Evolutionary conservation across 23 tunicate species (phyloP).

Genomic region (Ciona savignyi): DNA sequence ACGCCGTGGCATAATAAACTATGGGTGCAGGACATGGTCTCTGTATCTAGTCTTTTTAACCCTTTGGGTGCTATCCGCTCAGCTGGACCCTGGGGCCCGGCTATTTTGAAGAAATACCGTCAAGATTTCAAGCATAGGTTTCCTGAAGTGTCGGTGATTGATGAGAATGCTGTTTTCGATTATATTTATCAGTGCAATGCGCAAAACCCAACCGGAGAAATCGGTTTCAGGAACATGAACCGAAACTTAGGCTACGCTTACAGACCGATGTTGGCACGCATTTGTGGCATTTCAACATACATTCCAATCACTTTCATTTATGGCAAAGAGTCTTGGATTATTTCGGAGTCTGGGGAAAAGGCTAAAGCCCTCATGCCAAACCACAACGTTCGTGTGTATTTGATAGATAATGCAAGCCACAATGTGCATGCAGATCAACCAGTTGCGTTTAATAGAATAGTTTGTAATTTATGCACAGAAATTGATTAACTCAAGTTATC

Average conservation of each 20-base stretch:
- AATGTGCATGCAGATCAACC: too few relatives aligned
- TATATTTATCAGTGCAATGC: conserved; percentile 34
- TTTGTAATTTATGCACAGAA: too few relatives aligned
- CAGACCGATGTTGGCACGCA: conserved; percentile 13
- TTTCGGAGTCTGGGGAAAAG: too few relatives aligned
- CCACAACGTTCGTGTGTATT: too few relatives aligned
- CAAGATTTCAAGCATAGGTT: conserved; percentile 8
- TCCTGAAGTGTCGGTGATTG: background rate
- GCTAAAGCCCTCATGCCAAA: too few relatives aligned
- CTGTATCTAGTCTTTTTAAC: conserved; percentile 3
- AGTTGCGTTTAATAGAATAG: too few relatives aligned
- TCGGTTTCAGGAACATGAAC: conserved; percentile 14
- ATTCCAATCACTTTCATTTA: conserved; percentile 27
- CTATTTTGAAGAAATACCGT: background rate
- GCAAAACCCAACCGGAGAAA: conserved; percentile 26
- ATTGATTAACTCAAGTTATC: too few relatives aligned
- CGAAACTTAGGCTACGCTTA: conserved; percentile 4
- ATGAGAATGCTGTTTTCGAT: conserved; percentile 8
- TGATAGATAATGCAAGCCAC: too few relatives aligned
- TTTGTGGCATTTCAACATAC: background rate
- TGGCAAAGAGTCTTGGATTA: conserved; percentile 20
- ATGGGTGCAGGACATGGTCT: conserved; percentile 6
- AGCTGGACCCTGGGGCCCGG: conserved; percentile 27
- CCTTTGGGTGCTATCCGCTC: conserved; percentile 19
- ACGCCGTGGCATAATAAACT: conserved; percentile 7